These are phyloP conservation scores for Latrodectus geometricus DNA, from an alignment of 1,140 invertebrate genomes.

Conservation along the genomic window DNA sequence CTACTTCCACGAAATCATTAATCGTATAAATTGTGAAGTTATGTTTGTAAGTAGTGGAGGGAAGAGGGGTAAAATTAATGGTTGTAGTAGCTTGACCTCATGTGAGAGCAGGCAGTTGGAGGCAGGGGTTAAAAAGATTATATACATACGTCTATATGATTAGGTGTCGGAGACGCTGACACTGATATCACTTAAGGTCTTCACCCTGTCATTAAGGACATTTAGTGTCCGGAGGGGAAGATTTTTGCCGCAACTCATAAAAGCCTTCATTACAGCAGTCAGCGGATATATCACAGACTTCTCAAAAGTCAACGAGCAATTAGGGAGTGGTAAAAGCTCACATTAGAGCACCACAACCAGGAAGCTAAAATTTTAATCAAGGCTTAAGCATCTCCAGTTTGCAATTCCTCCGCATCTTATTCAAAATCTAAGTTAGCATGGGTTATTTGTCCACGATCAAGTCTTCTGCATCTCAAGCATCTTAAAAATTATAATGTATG, in stretches of 20 bases:
- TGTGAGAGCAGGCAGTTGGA: constrained; percentile 9
- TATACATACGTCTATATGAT: constrained; percentile 22
- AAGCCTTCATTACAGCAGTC: constrained; percentile 1
- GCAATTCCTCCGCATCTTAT: too few relatives aligned
- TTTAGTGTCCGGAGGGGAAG: constrained; percentile 6
- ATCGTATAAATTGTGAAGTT: too few relatives aligned
- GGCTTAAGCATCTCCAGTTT: too few relatives aligned
- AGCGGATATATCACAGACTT: constrained; percentile 29
- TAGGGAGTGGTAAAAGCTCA: too few relatives aligned
- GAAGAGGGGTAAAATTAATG: constrained; percentile 43
- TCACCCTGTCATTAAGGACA: constrained; percentile 41
- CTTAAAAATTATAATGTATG: too few relatives aligned
- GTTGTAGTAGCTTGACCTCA: constrained; percentile 25
- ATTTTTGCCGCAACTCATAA: not conserved
- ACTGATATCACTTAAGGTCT: constrained; percentile 33
- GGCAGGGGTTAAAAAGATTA: constrained; percentile 37
- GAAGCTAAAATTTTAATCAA: too few relatives aligned
- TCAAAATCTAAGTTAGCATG: too few relatives aligned
- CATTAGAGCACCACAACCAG: too few relatives aligned
- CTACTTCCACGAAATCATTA: too few relatives aligned
- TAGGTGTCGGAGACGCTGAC: constrained; percentile 44
- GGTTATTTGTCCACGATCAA: too few relatives aligned
- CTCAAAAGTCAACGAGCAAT: not conserved
- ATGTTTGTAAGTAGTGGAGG: too few relatives aligned
- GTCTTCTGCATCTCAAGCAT: too few relatives aligned